Percentiles rank a stretch among this genome's conserved stretches.
These are phyloP conservation scores for Panagrolaimus sp. DNA, from an alignment of 1,140 invertebrate genomes.

Conservation along the genomic window DNA sequence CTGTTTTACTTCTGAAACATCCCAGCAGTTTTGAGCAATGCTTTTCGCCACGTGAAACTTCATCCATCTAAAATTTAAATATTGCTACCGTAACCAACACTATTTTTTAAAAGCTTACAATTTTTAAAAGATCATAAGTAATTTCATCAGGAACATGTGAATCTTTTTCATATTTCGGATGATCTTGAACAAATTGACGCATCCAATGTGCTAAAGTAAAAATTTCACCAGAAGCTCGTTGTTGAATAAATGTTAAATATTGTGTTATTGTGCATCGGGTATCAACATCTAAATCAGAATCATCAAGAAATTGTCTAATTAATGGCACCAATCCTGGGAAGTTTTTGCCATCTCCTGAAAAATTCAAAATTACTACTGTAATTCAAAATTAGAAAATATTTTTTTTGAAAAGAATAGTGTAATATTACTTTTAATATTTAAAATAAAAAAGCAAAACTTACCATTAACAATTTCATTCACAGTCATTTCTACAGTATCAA, in stretches of 20 bases:
- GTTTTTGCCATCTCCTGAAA: slow-evolving; percentile 61
- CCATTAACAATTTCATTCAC: slow-evolving; percentile 96
- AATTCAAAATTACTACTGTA: no score
- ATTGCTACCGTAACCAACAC: no score
- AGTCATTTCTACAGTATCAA: slow-evolving; percentile 68
- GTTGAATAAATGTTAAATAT: slow-evolving; percentile 86
- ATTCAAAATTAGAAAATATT: no score
- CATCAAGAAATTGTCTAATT: slow-evolving; percentile 82
- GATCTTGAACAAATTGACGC: slow-evolving; percentile 76
- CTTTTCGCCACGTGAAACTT: slow-evolving; percentile 44
- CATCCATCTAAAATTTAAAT: slow-evolving; percentile 48
- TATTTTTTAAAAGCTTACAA: slow-evolving; percentile 33
- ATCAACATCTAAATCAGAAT: slow-evolving; percentile 90
- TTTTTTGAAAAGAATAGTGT: no score
- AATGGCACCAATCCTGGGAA: slow-evolving; percentile 92
- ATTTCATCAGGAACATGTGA: slow-evolving; percentile 80
- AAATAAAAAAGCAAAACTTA: no score
- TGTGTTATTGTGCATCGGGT: slow-evolving; percentile 81
- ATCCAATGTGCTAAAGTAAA: slow-evolving; percentile 85
- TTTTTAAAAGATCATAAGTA: slow-evolving; percentile 78
- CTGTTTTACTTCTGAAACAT: slow-evolving; percentile 53
- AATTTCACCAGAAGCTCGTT: slow-evolving; percentile 58
- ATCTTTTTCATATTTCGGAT: slow-evolving; percentile 83
- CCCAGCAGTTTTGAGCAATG: slow-evolving; percentile 54
- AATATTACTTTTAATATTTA: slow-evolving; percentile 11